Base-by-base conservation (phyloP, 2,113 vertebrate genomes). In the Esox niger region DNA sequence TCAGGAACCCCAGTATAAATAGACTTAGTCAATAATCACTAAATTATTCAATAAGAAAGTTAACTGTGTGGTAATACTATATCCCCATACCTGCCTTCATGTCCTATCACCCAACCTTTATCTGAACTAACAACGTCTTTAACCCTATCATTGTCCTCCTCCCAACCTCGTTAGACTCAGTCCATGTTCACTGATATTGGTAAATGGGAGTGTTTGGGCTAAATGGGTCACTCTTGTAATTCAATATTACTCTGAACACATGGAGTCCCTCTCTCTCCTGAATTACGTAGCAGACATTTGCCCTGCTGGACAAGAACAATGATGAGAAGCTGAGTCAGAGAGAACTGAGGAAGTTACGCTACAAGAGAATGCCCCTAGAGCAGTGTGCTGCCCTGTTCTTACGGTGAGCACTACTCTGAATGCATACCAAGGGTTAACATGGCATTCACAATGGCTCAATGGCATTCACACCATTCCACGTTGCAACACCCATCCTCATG, bases 401-500 rank as follows among this genome's bases (percentile, higher is more conserved):
- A 68, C 75, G 75, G 81, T 89, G 63, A 84, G 78, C 60, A 21
- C 66, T 31, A 61, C 59, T 20, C 55, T 23, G 9, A 21, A 57
- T 27, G 27, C 55, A 57, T 25, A 57, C 11, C 3, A 43, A 79
- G 80, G 80, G 82, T 85, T 87, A 84, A 86, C 79, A 84, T 83
- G 76, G 81, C 38, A n/a, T n/a, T 62, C 76, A 75, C 79, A 79
- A 63, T 0, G 49, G 4, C 61, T n/a, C n/a, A n/a, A 61, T 76
- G 58, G 26, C 6, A 70, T 73, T 74, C 71, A n/a, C 71, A 78
- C 35, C 52, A 71, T 70, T 69, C 84, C 82, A 73, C 68, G 73
- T 62, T 78, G 81, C 82, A 82, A 86, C 85, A 85, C 86, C 86
- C 85, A 83, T 83, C 84, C 86, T 82, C 81, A 84, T 87, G 86